A percentile compares a stretch with the other conserved stretches of the same genome.
These are phyloP conservation scores for Rugalucina vietnamica DNA, from an alignment of 2,888 invertebrate species.

Conservation along the genomic window DNA sequence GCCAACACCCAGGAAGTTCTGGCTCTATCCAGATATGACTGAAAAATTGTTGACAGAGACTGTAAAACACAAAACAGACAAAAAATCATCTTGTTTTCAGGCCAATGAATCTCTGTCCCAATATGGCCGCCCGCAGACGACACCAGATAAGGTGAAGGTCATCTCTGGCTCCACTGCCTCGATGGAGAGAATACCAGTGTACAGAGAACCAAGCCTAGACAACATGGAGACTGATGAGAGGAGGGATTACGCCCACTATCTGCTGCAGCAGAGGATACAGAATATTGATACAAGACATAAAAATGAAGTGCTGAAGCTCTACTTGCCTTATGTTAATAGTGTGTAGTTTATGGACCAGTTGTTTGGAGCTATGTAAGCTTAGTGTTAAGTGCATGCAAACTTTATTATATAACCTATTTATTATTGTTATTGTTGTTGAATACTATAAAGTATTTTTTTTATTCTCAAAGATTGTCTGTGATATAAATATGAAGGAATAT, in stretches of 20 bases:
- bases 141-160: conserved; percentile 77
- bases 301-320: conserved; percentile 75
- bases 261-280: conserved; percentile 75
- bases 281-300: conserved; percentile 72
- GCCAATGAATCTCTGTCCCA: conserved; percentile 73
- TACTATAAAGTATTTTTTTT: no score
- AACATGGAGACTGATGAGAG: conserved; percentile 72
- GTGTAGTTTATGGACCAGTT: no score
- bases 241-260: conserved; percentile 78
- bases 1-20: no score
- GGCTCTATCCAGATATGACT: no score
- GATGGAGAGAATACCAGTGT: conserved; percentile 68
- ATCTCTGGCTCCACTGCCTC: conserved; percentile 72
- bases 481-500: no score
- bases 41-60: no score
- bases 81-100: conserved; percentile 64
- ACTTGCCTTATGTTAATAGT: conserved; percentile 77
- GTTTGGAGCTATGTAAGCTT: no score
- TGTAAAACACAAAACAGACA: no score
- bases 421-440: no score
- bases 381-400: no score
- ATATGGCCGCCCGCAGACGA: conserved; percentile 68
- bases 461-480: no score
- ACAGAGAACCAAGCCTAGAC: conserved; percentile 58
- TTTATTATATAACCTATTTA: no score